These are phyloP conservation scores for Itoplectis maculator DNA, from an alignment of 2,888 invertebrate genomes.

Conservation along the genomic window DNA sequence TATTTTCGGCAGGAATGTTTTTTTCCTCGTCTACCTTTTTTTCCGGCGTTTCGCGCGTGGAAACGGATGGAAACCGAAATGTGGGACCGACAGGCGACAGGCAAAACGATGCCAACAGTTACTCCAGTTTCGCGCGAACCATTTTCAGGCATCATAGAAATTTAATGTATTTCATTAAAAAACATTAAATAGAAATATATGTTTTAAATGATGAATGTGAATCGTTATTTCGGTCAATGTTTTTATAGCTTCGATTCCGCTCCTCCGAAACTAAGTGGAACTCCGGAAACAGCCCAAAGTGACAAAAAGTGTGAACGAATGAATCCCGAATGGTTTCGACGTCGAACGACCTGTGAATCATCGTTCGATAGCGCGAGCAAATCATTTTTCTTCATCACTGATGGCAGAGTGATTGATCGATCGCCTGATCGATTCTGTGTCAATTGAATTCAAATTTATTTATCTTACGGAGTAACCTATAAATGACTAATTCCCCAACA, in stretches of 20 bases:
- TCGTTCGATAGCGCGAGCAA: background rate
- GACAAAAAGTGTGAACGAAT: background rate
- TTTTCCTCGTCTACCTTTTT: background rate
- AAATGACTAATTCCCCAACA: background rate
- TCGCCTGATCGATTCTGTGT: too few species aligned
- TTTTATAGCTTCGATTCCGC: background rate
- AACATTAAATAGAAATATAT: too few species aligned
- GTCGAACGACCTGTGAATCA: background rate
- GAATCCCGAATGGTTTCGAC: background rate
- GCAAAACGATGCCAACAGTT: background rate
- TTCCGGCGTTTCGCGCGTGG: too few species aligned
- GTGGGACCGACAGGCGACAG: background rate
- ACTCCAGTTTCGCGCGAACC: too few species aligned
- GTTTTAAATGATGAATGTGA: too few species aligned
- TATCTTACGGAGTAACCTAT: background rate
- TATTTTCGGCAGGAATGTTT: background rate
- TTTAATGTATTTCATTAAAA: too few species aligned
- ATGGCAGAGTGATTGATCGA: background rate
- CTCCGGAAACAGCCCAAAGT: too few species aligned
- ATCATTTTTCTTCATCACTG: background rate
- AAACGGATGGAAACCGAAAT: too few species aligned
- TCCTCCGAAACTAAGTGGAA: background rate
- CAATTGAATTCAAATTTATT: background rate
- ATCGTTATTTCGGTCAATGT: too few species aligned
- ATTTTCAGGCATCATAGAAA: too few species aligned